These are phyloP conservation scores for Pyrochroa serraticornis DNA, from an alignment of 2,888 invertebrate species.

Conservation along the genomic window DNA sequence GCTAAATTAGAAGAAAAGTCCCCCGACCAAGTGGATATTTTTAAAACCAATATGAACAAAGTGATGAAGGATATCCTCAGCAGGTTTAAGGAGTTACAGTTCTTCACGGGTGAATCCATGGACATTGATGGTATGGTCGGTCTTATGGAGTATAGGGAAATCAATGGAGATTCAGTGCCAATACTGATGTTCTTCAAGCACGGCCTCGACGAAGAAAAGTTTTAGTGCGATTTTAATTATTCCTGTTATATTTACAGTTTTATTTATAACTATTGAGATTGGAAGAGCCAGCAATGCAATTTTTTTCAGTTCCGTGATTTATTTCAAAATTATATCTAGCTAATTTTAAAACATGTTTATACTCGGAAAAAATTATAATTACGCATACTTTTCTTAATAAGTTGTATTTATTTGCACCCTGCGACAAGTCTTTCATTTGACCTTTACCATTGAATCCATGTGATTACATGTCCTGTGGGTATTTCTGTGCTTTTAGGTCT, in stretches of 20 bases:
- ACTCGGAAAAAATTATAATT: too few species aligned
- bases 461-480: too few species aligned
- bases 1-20: conserved; percentile 78
- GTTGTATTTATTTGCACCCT: too few species aligned
- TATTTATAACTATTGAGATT: conserved; percentile 10
- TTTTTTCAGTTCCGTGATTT: too few species aligned
- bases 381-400: too few species aligned
- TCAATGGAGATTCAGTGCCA: conserved; percentile 81
- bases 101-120: conserved; percentile 92
- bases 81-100: conserved; percentile 91
- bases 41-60: conserved; percentile 92
- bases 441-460: too few species aligned
- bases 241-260: conserved; percentile 17
- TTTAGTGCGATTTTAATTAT: conserved; percentile 62
- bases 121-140: conserved; percentile 94
- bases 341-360: too few species aligned
- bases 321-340: too few species aligned
- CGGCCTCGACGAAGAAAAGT: conserved; percentile 93
- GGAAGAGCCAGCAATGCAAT: too few species aligned
- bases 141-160: conserved; percentile 90
- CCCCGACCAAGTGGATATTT: conserved; percentile 85
- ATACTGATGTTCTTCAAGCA: conserved; percentile 96
- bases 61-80: conserved; percentile 90
- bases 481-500: too few species aligned
- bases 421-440: too few species aligned